Conservation (phyloP, 1,140 invertebrate species). For the Drosophila sechellia region DNA sequence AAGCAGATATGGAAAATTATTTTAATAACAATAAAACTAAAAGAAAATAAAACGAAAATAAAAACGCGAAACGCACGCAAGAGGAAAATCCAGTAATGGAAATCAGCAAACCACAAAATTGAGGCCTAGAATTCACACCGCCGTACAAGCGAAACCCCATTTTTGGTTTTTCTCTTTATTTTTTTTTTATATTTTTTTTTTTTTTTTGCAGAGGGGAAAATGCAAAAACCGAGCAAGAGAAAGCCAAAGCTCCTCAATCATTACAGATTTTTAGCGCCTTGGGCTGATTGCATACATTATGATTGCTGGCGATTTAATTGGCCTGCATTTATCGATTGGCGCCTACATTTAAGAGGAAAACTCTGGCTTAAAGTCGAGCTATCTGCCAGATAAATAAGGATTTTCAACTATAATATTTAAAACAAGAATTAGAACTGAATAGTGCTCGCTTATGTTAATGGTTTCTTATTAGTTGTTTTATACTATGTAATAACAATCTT, state of each 20-base stretch:
- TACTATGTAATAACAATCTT: not conserved
- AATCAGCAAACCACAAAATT: slow-evolving; percentile 49
- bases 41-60: slow-evolving; percentile 45
- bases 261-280: slow-evolving; percentile 40
- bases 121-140: slow-evolving; percentile 62
- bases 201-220: slow-evolving; percentile 1
- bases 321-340: slow-evolving; percentile 36
- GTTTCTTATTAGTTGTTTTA: not conserved
- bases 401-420: too few species aligned
- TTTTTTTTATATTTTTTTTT: not conserved
- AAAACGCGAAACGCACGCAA: slow-evolving; percentile 29
- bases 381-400: not conserved
- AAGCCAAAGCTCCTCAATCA: slow-evolving; percentile 29
- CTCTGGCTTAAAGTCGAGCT: not conserved
- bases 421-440: too few species aligned
- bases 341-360: not conserved
- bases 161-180: not conserved
- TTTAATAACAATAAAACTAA: slow-evolving; percentile 28
- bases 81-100: slow-evolving; percentile 36
- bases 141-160: slow-evolving; percentile 7
- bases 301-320: slow-evolving; percentile 22
- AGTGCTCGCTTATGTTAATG: too few species aligned
- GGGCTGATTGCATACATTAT: slow-evolving; percentile 45
- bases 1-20: slow-evolving; percentile 43
- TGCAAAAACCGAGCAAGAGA: slow-evolving; percentile 27